Conservation (phyloP, 2,113 vertebrate species). For the Rhodinocichla rosea region DNA sequence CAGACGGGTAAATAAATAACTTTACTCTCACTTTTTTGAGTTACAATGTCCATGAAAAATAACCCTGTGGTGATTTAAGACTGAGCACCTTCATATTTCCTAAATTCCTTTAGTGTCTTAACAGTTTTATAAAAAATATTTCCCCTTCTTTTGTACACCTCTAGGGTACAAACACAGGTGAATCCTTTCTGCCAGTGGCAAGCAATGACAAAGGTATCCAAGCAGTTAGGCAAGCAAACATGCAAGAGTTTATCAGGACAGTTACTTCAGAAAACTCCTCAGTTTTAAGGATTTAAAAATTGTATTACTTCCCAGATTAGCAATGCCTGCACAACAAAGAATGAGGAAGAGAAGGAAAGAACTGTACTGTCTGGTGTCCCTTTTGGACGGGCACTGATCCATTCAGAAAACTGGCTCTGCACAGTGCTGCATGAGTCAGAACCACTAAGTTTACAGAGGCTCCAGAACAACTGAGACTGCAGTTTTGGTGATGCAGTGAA, state of each 20-base stretch:
- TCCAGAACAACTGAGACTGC: neutral
- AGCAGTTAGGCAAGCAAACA: neutral
- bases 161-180: neutral
- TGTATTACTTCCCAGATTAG: neutral
- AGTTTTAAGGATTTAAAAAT: neutral
- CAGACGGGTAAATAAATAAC: neutral
- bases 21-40: neutral
- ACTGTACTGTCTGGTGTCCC: neutral
- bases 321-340: neutral
- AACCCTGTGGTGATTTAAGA: neutral
- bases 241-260: neutral
- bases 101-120: neutral
- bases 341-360: neutral
- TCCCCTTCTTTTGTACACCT: neutral
- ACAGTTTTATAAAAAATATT: neutral
- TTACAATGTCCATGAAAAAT: neutral
- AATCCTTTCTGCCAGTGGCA: neutral
- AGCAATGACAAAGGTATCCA: neutral
- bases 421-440: neutral
- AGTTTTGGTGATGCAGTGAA: neutral
- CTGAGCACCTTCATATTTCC: neutral
- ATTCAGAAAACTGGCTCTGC: neutral
- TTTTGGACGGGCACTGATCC: neutral
- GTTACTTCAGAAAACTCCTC: neutral
- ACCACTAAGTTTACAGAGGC: neutral